Conservation (phyloP, 1,140 invertebrate species). For the Harpegnathos saltator region DNA sequence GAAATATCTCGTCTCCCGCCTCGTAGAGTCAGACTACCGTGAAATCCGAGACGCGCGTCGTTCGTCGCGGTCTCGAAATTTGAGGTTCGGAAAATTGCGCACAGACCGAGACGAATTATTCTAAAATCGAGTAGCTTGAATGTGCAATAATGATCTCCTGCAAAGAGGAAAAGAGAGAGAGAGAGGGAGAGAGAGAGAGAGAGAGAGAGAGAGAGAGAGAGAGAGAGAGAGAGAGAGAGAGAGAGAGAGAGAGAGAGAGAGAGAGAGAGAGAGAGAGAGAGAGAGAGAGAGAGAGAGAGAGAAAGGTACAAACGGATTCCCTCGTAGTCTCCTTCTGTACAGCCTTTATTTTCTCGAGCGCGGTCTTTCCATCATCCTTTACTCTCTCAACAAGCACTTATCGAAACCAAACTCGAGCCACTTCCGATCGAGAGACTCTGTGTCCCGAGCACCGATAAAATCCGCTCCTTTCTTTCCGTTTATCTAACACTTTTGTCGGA, state of each 20-base stretch:
- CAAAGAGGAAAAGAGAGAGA: too few relatives aligned
- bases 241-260: too few relatives aligned
- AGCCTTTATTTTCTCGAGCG: constrained; percentile 27
- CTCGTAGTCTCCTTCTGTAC: constrained; percentile 40
- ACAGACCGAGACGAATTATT: constrained; percentile 55
- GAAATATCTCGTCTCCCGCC: neutral
- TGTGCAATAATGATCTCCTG: constrained; percentile 76
- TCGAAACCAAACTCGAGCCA: constrained; percentile 76
- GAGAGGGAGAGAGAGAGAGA: too few relatives aligned
- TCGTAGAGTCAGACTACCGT: neutral
- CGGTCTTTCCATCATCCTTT: constrained; percentile 62
- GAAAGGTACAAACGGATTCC: constrained; percentile 69
- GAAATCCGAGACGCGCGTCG: constrained; percentile 3
- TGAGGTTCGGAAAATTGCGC: constrained; percentile 23
- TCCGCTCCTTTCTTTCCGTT: constrained; percentile 46
- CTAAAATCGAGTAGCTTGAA: constrained; percentile 61
- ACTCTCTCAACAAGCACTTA: constrained; percentile 76
- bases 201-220: too few relatives aligned
- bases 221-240: too few relatives aligned
- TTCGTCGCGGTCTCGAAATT: constrained; percentile 6
- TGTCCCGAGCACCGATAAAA: constrained; percentile 64
- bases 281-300: too few relatives aligned
- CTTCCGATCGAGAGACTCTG: constrained; percentile 69
- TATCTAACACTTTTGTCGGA: neutral
- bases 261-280: too few relatives aligned